These are phyloP conservation scores for Cosmia pyralina DNA, from an alignment of 2,888 invertebrate genomes.

Conservation along the genomic window DNA sequence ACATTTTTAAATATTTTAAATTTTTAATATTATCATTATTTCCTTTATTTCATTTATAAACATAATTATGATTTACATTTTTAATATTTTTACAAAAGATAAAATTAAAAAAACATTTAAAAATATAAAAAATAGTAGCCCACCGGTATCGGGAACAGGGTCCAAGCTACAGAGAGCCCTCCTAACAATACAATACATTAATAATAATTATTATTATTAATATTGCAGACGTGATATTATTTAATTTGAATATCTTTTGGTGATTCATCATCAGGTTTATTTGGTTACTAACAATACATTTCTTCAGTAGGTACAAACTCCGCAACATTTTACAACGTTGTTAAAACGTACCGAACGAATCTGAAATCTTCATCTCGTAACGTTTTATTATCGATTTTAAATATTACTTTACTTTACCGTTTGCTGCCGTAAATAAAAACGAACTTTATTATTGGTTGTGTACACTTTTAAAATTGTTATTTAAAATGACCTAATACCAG, in stretches of 20 bases:
- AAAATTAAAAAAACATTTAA: too few relatives aligned
- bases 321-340: constrained; percentile 30
- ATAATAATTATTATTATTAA: too few relatives aligned
- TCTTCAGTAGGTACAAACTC: neutral
- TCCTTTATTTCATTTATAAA: too few relatives aligned
- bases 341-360: constrained; percentile 34
- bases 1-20: too few relatives aligned
- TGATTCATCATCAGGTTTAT: neutral
- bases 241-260: neutral
- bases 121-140: too few relatives aligned
- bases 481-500: neutral
- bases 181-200: too few relatives aligned
- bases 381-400: constrained; percentile 63
- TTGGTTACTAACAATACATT: constrained; percentile 18
- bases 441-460: constrained; percentile 32
- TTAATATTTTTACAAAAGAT: too few relatives aligned
- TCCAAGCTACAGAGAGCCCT: too few relatives aligned
- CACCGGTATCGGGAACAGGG: too few relatives aligned
- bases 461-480: constrained; percentile 3
- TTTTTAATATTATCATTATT: too few relatives aligned
- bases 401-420: constrained; percentile 45
- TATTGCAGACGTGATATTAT: too few relatives aligned
- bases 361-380: constrained; percentile 62
- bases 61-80: too few relatives aligned
- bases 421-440: constrained; percentile 55